Base-by-base conservation (phyloP, 53 echinoderm and acorn worm species). In the Holothuria leucospilota region DNA sequence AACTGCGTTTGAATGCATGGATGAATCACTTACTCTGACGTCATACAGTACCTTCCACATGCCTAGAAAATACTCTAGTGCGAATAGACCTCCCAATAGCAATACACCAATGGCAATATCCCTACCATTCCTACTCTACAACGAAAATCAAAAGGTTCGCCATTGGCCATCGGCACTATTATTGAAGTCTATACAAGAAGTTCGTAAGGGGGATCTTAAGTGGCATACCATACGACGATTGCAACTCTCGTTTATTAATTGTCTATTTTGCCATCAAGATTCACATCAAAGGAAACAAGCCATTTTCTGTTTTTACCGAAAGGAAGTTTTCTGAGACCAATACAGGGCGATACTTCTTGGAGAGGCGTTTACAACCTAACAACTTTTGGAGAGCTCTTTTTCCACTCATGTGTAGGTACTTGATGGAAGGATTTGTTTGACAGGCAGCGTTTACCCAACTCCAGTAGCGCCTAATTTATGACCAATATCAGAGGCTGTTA, bases 401-500 rank as follows among this genome's bases (percentile, higher is more conserved):
- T 26, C 75, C 51, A 25, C 27, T 75, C 15, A 11, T 25, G 28
- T 26, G 52, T 14, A 75, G 51, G 52, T 52, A 52, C 75, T 75
- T 75, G 51, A 75, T 52, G 13, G 52, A 20, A 40, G 51, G 25
- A 14, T 52, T 51, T 49, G 75, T 75, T 75, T 81, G 81, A 81
- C 62, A 60, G 62, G 30, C 25, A 81, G 14, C 62, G 62, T 28
- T 62, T 61, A 81, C 52, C 18, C 29, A 81, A 81, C 81, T 78
- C 39, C 81, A 81, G 81, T 81, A 81, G 81, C 81, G 15, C 23
- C 12, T 60, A 81, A 81, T 81, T 81, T 81, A 81, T 62, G 52
- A 60, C 81, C 81, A 30, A 81, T 81, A 53, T 81, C 81, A 75
- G 52, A 49, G 52, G 51, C 75, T 49, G 49, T 75, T 75, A 75